These are phyloP conservation scores for Dendrocincla fuliginosa DNA, from an alignment of 2,797 vertebrate genomes.

Conservation along the genomic window DNA sequence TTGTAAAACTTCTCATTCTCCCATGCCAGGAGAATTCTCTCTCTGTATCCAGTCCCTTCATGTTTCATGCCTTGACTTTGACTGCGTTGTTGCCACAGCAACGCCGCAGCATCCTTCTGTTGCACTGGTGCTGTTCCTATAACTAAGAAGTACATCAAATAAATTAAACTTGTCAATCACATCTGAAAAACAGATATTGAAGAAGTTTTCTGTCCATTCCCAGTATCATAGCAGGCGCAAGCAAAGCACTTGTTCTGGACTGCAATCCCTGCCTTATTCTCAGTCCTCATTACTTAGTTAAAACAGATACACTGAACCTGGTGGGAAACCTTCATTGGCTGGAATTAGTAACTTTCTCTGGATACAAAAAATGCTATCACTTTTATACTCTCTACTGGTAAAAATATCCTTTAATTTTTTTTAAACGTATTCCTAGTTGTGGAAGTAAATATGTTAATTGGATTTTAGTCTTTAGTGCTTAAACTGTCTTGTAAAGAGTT, in stretches of 20 bases:
- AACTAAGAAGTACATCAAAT: conserved; percentile 24
- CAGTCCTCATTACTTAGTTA: not conserved
- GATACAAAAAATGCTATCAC: not conserved
- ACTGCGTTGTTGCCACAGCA: conserved; percentile 49
- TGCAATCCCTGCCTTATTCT: not conserved
- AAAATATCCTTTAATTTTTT: not conserved
- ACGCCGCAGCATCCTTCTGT: conserved; percentile 11
- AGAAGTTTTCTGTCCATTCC: not conserved
- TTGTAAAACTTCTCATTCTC: not conserved
- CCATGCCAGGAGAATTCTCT: not conserved
- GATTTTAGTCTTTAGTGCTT: not conserved
- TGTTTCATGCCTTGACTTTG: not conserved
- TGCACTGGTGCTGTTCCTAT: conserved; percentile 1
- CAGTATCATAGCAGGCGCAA: not conserved
- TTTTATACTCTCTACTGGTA: not conserved
- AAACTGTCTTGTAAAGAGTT: not conserved
- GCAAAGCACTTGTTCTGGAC: not conserved
- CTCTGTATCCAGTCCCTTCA: not conserved
- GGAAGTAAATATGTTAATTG: not conserved
- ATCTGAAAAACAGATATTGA: not conserved
- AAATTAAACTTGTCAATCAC: conserved; percentile 58
- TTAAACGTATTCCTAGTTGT: not conserved
- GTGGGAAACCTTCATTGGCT: not conserved
- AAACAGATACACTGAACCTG: not conserved
- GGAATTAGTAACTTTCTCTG: not conserved